Base-by-base conservation (phyloP, 2,797 vertebrate species). In the Lepus townsendii region DNA sequence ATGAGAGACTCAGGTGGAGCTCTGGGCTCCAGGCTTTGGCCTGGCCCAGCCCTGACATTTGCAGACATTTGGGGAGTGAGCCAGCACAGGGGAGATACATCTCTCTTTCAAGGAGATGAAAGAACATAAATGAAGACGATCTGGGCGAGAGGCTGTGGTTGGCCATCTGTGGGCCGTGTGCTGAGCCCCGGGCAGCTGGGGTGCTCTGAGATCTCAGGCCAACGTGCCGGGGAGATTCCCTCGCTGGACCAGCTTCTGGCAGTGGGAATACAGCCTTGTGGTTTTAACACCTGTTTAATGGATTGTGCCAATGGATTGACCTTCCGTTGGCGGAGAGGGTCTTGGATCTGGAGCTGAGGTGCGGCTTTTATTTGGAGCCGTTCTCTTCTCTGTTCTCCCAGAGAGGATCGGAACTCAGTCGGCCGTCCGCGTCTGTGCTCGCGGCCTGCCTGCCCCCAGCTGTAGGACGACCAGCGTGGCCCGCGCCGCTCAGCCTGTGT, bases 301-400 rank as follows among this genome's bases (percentile, higher is more conserved):
- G 19, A 35, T 80, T 72, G 83, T 68, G 38, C 68, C 42, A 65
- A 32, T 54, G 50, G 42, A 26, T 3, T 30, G 26, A 16, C 32
- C 30, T 68, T 32, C 32, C n/a, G 3, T 12, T 2, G 35, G 42
- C 80, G 10, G 22, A 7, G 47, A 35, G 82, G 38, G 4, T 50
- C 73, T 17, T 22, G 0, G 17, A 4, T 24, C 9, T 2, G 7
- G 50, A 62, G 60, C 54, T 90, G 2, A 12, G 78, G 4, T 1
- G 32, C 3, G 30, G 78, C 0, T 60, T 32, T 16, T 27, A 9
- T 1, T 11, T 60, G 8, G 0, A 7, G 76, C 42, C 2, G 0
- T 57, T 7, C n/a, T 6, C 10, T n/a, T 22, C 62, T 38, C 13
- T 24, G 0, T 16, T 16, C 22, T 60, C 63, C 73, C 27, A 12